Evolutionary conservation across 2,888 invertebrate species (phyloP), one percentile per base, ranked within the genome.

Genomic region (Eilema depressum): DNA sequence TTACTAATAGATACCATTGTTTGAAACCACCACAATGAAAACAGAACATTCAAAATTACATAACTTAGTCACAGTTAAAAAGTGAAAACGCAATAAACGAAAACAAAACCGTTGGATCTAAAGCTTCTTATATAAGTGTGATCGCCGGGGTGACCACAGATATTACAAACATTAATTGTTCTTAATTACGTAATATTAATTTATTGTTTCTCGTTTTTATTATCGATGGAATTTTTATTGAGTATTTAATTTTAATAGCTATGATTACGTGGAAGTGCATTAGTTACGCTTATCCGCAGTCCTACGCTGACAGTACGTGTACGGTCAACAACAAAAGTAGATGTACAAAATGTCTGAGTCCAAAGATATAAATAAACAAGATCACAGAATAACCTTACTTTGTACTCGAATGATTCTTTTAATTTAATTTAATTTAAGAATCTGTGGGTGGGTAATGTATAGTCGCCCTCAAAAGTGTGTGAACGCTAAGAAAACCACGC

Each of bases 201-300:
- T 37, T 37, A 12, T 37, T 37, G 11, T 12, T 4, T 37, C 37
- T 37, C 30, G 7, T n/a, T 30, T 3, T 4, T 30, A 30, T 14
- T 20, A 47, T 47, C 20, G 30, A 60, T 62, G 63, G 59, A 75
- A 67, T 65, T 71, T 73, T 71, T 74, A 77, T 78, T 68, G 73
- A 76, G 70, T 71, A 68, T 71, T 33, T 76, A 79, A 77, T 79
- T 75, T 65, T 73, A 60, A 69, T 69, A 68, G 73, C 70, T 74
- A 69, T 59, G 68, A 71, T 78, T 76, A 69, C 75, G 64, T 68
- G 17, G 67, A 71, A 77, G 61, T 80, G 80, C 76, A 79, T 79
- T 72, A 67, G 76, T 69, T 72, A 75, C 76, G 77, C 71, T 30
- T 53, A 67, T 61, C 61, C 62, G 60, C 68, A 69, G 70, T 25